phyloP scores from a whole-genome alignment of 2,888 invertebrate genomes.

The Drosophila kuntzei region DNA sequence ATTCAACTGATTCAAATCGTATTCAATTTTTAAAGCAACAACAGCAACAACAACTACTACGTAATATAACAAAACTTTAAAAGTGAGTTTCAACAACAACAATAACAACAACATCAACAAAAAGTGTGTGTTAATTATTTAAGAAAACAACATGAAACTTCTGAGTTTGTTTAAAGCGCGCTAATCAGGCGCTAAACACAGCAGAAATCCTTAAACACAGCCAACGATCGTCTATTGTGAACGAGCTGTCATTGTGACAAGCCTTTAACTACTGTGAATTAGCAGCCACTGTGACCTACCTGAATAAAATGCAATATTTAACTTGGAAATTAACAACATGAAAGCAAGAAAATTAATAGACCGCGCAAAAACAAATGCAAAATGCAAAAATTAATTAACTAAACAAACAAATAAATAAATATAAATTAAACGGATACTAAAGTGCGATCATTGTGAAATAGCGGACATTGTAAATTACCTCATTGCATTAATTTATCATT shows the following conservation, averaged over 20 bases:
- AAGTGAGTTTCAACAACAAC: slow-evolving; percentile 61
- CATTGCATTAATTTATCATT: too few species aligned
- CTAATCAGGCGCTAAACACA: slow-evolving; percentile 44
- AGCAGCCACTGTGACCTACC: neutral
- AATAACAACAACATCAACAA: neutral
- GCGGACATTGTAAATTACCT: too few species aligned
- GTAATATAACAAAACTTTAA: slow-evolving; percentile 25
- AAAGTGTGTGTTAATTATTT: slow-evolving; percentile 35
- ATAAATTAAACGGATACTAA: too few species aligned
- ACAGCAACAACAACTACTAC: slow-evolving; percentile 10
- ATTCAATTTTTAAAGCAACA: slow-evolving; percentile 15
- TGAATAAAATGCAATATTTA: neutral
- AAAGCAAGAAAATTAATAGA: too few species aligned
- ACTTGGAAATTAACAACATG: neutral
- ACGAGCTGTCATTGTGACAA: slow-evolving; percentile 1
- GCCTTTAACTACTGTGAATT: slow-evolving; percentile 1
- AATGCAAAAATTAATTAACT: neutral
- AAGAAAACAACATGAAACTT: slow-evolving; percentile 27
- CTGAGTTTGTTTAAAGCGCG: slow-evolving; percentile 31
- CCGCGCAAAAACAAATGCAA: neutral
- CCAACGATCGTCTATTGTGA: slow-evolving; percentile 11
- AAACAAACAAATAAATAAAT: too few species aligned
- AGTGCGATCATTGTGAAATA: too few species aligned
- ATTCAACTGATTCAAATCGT: slow-evolving; percentile 77
- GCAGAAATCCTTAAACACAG: slow-evolving; percentile 30